Evolutionary conservation across 2,113 vertebrate genomes (phyloP).

Genomic region (Psophia crepitans): DNA sequence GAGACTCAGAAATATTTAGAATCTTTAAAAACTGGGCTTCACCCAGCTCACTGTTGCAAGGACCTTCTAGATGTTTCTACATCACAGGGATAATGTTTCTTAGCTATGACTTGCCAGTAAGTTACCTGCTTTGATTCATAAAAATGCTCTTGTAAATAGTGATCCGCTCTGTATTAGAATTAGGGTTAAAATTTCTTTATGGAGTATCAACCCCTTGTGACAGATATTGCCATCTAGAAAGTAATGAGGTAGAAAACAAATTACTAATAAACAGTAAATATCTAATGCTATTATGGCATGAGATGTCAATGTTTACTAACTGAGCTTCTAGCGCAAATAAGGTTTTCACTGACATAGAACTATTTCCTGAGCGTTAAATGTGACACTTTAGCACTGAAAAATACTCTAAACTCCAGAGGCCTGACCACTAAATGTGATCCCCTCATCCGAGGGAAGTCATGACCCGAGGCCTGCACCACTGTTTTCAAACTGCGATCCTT

Average conservation of each 20-base stretch:
- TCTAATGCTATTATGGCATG: background rate
- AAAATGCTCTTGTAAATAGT: constrained; percentile 33
- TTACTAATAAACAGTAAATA: background rate
- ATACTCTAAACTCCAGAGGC: constrained; percentile 45
- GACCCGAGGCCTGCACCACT: constrained; percentile 31
- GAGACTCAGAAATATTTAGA: constrained; percentile 3
- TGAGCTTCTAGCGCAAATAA: constrained; percentile 7
- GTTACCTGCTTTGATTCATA: constrained; percentile 24
- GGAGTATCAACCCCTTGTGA: background rate
- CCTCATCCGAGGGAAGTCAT: background rate
- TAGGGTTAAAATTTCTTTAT: constrained; percentile 20
- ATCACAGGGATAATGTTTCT: background rate
- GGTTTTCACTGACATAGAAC: background rate
- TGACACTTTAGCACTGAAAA: constrained; percentile 8
- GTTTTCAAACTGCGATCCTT: constrained; percentile 14
- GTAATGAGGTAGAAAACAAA: background rate
- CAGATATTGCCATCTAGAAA: background rate
- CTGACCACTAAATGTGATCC: constrained; percentile 3
- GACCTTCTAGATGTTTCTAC: constrained; percentile 49
- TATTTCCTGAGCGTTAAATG: background rate
- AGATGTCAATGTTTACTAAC: background rate
- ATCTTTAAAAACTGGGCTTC: constrained; percentile 20
- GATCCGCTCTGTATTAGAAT: background rate
- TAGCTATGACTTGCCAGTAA: background rate
- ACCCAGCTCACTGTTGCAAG: background rate